Percentiles rank a stretch among this genome's conserved stretches.
phyloP scores from a whole-genome alignment of 2,113 vertebrate species.

The Atrichornis clamosus region DNA sequence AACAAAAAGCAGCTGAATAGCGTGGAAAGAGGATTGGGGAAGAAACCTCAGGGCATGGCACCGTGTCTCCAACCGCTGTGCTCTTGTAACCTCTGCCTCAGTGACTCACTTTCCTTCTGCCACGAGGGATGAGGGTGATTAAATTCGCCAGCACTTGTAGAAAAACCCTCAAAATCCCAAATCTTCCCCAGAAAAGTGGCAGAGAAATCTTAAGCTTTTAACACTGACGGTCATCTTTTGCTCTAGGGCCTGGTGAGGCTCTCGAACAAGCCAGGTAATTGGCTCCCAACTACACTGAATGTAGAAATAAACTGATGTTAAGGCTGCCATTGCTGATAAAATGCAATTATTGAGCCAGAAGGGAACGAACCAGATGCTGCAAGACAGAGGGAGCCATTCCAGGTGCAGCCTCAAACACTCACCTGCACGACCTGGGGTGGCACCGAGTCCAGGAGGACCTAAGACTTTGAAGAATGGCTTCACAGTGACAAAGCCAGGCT shows the following conservation, averaged over 20 bases:
- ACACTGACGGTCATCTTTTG: neutral
- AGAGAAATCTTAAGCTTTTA: neutral
- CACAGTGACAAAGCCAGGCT: neutral
- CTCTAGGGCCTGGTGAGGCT: neutral
- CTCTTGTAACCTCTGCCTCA: neutral
- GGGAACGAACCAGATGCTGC: neutral
- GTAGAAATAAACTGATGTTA: too few species aligned
- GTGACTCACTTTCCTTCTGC: neutral
- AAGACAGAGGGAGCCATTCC: neutral
- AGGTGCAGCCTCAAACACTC: neutral
- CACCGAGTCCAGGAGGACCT: neutral
- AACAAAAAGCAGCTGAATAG: neutral
- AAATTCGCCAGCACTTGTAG: neutral
- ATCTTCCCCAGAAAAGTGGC: neutral
- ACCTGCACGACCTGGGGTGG: neutral
- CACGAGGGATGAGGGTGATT: neutral
- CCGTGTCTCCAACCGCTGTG: neutral
- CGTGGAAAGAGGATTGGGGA: neutral
- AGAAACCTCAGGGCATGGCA: neutral
- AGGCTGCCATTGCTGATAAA: neutral
- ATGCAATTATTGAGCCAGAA: neutral
- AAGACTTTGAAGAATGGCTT: neutral
- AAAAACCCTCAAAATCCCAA: neutral
- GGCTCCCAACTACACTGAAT: neutral
- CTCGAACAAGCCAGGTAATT: neutral